Conservation (phyloP, 2,888 invertebrate genomes). For the Cephus pygmeus region DNA sequence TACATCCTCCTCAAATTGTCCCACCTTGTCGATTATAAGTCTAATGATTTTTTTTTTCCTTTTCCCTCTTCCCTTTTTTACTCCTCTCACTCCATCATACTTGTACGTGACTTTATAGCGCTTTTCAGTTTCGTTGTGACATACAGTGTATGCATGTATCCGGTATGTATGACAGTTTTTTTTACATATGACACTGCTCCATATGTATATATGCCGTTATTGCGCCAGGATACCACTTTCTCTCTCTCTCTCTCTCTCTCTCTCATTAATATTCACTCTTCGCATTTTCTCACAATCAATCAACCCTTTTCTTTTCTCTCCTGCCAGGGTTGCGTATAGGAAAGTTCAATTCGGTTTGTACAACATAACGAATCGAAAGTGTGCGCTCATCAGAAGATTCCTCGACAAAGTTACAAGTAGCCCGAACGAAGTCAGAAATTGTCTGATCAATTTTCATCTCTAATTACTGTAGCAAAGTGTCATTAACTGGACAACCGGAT, state of each 20-base stretch:
- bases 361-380: slow-evolving; percentile 39
- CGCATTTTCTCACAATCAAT: slow-evolving; percentile 11
- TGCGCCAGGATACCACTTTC: not conserved
- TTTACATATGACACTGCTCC: not conserved
- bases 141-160: not conserved
- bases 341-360: slow-evolving; percentile 33
- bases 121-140: slow-evolving; percentile 7
- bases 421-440: slow-evolving; percentile 19
- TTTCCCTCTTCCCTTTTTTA: slow-evolving; percentile 7
- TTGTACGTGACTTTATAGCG: not conserved
- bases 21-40: slow-evolving; percentile 11
- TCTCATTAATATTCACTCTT: slow-evolving; percentile 3
- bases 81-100: not conserved
- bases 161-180: not conserved
- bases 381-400: slow-evolving; percentile 43
- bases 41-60: slow-evolving; percentile 12
- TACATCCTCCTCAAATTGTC: slow-evolving; percentile 19
- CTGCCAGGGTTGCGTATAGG: slow-evolving; percentile 18
- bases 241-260: slow-evolving; percentile 4
- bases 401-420: slow-evolving; percentile 22
- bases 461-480: not conserved
- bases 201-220: not conserved
- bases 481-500: no score
- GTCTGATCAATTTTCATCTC: not conserved
- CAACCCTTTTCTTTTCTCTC: not conserved